These are phyloP conservation scores for Diceros bicornis DNA, from an alignment of 2,797 vertebrate genomes.

Conservation along the genomic window DNA sequence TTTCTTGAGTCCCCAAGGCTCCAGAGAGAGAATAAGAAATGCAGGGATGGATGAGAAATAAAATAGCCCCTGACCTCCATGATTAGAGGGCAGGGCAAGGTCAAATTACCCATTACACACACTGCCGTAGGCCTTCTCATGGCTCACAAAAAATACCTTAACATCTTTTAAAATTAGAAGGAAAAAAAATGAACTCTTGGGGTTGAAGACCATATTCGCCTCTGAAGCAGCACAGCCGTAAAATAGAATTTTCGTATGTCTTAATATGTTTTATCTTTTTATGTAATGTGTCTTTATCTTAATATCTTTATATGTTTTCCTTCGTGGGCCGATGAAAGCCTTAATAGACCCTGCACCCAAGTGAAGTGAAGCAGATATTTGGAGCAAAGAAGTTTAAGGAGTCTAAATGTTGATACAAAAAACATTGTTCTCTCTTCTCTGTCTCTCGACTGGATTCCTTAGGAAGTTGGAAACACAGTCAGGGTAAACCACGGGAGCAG, in stretches of 20 bases:
- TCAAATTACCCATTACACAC: fast-evolving
- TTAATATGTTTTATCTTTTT: background rate
- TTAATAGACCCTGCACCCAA: background rate
- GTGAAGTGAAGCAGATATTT: background rate
- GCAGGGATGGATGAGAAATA: fast-evolving
- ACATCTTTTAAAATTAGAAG: background rate
- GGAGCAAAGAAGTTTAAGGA: background rate
- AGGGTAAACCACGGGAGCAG: fast-evolving
- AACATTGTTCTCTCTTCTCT: background rate
- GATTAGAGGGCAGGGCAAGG: background rate
- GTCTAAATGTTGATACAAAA: fast-evolving
- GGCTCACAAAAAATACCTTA: background rate
- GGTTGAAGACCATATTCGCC: fast-evolving
- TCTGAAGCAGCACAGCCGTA: fast-evolving
- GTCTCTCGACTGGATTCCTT: background rate
- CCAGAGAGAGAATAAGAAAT: fast-evolving
- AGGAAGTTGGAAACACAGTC: fast-evolving
- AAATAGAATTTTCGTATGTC: background rate
- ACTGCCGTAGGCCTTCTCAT: fast-evolving
- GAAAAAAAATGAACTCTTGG: background rate
- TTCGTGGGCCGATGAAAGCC: background rate
- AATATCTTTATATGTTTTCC: background rate
- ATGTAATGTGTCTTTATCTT: too few relatives aligned
- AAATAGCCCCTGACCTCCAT: fast-evolving
- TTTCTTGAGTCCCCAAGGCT: fast-evolving